Evolutionary conservation across 2,113 vertebrate genomes (phyloP).

Genomic region (Lepidothrix coronata): DNA sequence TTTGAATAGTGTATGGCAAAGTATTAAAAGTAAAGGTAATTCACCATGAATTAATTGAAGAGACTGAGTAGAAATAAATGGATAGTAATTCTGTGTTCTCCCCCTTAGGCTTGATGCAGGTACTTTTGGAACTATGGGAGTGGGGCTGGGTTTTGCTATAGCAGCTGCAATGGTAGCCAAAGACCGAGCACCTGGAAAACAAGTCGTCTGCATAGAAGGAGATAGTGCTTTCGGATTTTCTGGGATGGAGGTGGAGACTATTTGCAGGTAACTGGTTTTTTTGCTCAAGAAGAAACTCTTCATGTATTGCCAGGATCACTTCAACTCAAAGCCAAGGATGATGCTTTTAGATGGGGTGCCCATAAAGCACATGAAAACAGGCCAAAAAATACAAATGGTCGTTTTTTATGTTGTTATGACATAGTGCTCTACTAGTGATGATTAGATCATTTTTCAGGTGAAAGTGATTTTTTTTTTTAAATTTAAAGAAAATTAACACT

Average conservation of each 20-base stretch:
- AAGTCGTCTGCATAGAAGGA: conserved; percentile 90
- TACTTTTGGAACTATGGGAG: conserved; percentile 97
- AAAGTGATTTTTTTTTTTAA: neutral
- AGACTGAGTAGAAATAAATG: neutral
- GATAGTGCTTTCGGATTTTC: conserved; percentile 98
- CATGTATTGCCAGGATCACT: neutral
- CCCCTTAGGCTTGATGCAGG: conserved; percentile 89
- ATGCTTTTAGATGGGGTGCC: neutral
- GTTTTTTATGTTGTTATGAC: neutral
- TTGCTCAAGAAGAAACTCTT: neutral
- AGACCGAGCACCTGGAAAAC: conserved; percentile 64
- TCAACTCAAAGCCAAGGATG: neutral
- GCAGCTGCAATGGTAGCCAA: conserved; percentile 86
- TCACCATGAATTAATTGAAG: neutral
- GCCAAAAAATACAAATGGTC: neutral
- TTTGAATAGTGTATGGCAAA: neutral
- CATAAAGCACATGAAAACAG: neutral
- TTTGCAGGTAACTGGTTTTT: conserved; percentile 84
- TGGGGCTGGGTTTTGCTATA: conserved; percentile 92
- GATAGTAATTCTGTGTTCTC: neutral
- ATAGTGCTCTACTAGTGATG: neutral
- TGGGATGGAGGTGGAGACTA: conserved; percentile 96
- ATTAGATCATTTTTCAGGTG: neutral
- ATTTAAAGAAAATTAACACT: neutral
- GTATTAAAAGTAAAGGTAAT: neutral